Evolutionary conservation across 1,140 invertebrate genomes (phyloP).

Genomic region (Hermatobates lingyangjiaoensis): DNA sequence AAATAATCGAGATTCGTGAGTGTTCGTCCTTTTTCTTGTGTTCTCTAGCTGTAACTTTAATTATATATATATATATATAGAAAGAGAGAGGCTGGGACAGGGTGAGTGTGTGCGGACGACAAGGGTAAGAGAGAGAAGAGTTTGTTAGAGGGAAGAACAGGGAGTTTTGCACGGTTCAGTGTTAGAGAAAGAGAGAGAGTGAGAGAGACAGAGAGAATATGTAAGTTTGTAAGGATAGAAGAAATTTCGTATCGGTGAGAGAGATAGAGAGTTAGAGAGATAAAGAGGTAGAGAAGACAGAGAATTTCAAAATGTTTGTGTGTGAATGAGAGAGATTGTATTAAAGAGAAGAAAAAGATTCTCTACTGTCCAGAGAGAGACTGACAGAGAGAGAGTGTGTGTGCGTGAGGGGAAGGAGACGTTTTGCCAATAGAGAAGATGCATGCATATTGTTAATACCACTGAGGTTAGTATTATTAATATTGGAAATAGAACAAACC

Average conservation of each 20-base stretch:
- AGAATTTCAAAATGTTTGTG: not conserved
- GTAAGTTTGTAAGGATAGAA: not conserved
- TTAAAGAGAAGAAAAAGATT: not conserved
- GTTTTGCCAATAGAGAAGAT: too few species aligned
- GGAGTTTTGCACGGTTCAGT: too few species aligned
- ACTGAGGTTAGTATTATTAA: too few species aligned
- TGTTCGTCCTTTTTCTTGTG: too few species aligned
- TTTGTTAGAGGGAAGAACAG: too few species aligned
- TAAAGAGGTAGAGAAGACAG: not conserved
- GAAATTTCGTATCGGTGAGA: not conserved
- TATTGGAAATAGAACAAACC: too few species aligned
- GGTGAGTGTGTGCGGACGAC: not conserved
- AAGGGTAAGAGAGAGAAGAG: slow-evolving; percentile 1
- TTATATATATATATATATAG: too few species aligned
- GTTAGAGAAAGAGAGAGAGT: not conserved
- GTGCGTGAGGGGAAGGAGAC: not conserved
- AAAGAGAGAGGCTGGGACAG: not conserved
- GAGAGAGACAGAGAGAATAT: slow-evolving; percentile 1
- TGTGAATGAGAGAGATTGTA: not conserved
- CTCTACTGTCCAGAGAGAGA: not conserved
- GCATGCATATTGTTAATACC: too few species aligned
- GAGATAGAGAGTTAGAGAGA: too few species aligned
- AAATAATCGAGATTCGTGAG: too few species aligned
- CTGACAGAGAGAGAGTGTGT: not conserved
- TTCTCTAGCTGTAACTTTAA: too few species aligned